Evolutionary conservation across 2,888 invertebrate genomes (phyloP), one percentile per base, ranked within the genome.

Genomic region (Aporophyla nigra): DNA sequence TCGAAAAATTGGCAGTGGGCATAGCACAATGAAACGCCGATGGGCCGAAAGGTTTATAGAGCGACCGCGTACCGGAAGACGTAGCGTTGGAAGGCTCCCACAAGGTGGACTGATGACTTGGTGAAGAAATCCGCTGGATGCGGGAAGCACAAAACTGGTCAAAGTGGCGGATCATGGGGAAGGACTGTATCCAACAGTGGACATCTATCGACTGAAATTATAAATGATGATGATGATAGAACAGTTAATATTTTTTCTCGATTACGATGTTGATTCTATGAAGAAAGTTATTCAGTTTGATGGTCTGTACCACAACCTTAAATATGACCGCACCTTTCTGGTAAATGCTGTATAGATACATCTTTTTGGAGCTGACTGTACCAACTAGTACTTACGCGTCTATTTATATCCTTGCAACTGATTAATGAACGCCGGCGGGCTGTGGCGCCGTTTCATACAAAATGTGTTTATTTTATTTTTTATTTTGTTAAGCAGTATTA

Each of bases 341-440:
- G 16, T 53, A 21, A 3, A 9, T n/a, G 3, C 43, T 33, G 33
- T 33, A 1, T 33, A 33, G 33, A 2, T 21, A 62, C 19, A 24
- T 46, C 5, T 63, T 46, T 3, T 24, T 63, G 24, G 19, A 3
- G 43, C 24, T 63, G 63, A 63, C 24, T 19, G 43, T 63, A 63
- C 63, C 10, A 10, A 43, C 54, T 9, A 51, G 70, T 79, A 72
- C n/a, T 2, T 7, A 53, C 74, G 72, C 63, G 86, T 87, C 91
- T 93, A 93, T 93, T 91, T 92, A 88, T 92, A 92, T 89, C 87
- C 87, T 86, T 84, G 83, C 90, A 89, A 90, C 92, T 92, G 91
- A 93, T 92, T 86, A 87, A 86, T 85, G 89, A 70, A 58, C 70
- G 74, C 62, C 76, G 24, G 49, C 54, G 49, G 14, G 21, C 69